phyloP scores from a whole-genome alignment of 2,888 invertebrate genomes.

The Asteroscopus sphinx region DNA sequence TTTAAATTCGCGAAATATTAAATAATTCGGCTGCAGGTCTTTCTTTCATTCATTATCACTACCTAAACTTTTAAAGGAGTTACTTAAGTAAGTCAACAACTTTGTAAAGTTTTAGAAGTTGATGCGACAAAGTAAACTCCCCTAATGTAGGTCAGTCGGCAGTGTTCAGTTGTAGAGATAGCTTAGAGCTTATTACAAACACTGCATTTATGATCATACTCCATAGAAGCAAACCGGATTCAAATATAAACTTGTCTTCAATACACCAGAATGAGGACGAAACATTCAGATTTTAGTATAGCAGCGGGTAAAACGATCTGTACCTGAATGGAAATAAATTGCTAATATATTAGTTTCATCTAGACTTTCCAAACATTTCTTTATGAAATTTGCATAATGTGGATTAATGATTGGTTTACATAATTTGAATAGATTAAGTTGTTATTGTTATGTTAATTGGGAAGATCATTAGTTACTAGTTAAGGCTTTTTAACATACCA shows the following conservation, averaged over 20 bases:
- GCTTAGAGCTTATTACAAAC: slow-evolving; percentile 58
- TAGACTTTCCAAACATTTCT: slow-evolving; percentile 20
- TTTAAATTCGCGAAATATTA: no score
- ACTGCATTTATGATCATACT: slow-evolving; percentile 59
- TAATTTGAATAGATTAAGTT: slow-evolving; percentile 1
- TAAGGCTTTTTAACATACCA: slow-evolving; percentile 73
- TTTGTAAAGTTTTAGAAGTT: slow-evolving; percentile 5
- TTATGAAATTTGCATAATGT: neutral
- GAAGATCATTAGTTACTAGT: slow-evolving; percentile 9
- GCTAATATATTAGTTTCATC: slow-evolving; percentile 7
- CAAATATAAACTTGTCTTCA: slow-evolving; percentile 57
- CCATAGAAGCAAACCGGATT: slow-evolving; percentile 56
- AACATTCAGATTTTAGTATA: slow-evolving; percentile 48
- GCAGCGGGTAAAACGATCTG: slow-evolving; percentile 27
- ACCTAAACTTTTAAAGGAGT: no score
- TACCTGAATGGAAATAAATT: slow-evolving; percentile 35
- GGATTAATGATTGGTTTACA: neutral
- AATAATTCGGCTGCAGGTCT: no score
- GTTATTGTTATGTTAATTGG: slow-evolving; percentile 3
- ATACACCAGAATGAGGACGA: slow-evolving; percentile 53
- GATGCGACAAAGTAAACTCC: slow-evolving; percentile 36
- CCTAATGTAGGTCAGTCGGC: slow-evolving; percentile 51
- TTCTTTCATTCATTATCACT: no score
- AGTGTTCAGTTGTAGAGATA: slow-evolving; percentile 44
- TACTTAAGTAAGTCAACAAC: no score